Evolutionary conservation across 2,113 vertebrate genomes (phyloP).

Genomic region (Ivindomyrus marchei): DNA sequence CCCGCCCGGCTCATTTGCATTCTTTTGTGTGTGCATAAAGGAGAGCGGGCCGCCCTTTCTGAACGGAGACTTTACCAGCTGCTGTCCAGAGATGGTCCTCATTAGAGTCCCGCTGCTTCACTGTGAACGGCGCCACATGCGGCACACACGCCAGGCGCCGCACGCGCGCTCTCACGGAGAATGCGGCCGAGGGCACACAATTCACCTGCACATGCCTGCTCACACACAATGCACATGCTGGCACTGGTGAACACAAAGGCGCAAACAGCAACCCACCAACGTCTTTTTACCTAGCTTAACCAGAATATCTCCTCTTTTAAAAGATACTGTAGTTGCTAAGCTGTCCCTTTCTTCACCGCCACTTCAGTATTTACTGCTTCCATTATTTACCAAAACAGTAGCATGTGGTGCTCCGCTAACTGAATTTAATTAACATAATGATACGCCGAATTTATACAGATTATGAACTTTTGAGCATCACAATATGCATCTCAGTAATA

Average conservation of each 20-base stretch:
- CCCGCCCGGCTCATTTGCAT: slow-evolving; percentile 97
- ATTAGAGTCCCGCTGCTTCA: slow-evolving; percentile 92
- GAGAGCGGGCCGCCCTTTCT: slow-evolving; percentile 81
- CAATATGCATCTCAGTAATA: too few species aligned
- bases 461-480: too few species aligned
- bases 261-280: slow-evolving; percentile 32
- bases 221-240: neutral
- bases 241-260: slow-evolving; percentile 43
- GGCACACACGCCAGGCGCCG: slow-evolving; percentile 64
- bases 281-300: too few species aligned
- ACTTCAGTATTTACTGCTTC: too few species aligned
- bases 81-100: slow-evolving; percentile 91
- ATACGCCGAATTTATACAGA: too few species aligned
- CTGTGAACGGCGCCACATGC: slow-evolving; percentile 99
- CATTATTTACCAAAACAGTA: too few species aligned
- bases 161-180: slow-evolving; percentile 21
- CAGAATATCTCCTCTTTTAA: too few species aligned
- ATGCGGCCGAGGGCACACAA: slow-evolving; percentile 8
- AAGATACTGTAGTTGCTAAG: too few species aligned
- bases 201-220: slow-evolving; percentile 41
- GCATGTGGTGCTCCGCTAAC: too few species aligned
- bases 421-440: too few species aligned
- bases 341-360: too few species aligned
- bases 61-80: slow-evolving; percentile 96
- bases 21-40: slow-evolving; percentile 96